A percentile compares a stretch with the other conserved stretches of the same genome.
Conservation (phyloP, 1,140 invertebrate species). For the Drosophila miranda region DNA sequence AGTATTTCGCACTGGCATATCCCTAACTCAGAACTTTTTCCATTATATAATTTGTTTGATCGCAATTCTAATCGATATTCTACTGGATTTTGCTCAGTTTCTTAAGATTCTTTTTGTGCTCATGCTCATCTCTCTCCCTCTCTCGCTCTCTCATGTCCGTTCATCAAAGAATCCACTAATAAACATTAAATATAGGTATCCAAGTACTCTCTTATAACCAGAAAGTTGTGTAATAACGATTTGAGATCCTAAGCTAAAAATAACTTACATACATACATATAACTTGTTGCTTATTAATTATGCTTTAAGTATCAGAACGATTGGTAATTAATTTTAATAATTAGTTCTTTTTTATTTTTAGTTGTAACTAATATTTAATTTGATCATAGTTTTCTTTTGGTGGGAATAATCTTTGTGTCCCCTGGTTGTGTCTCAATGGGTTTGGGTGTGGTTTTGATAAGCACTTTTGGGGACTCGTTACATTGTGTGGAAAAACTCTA, state of each 20-base stretch:
- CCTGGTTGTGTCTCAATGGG: conserved; percentile 28
- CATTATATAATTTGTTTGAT: conserved; percentile 37
- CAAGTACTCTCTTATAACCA: conserved; percentile 13
- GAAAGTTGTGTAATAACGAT: conserved; percentile 22
- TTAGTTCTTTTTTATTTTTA: conserved; percentile 41
- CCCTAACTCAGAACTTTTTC: conserved; percentile 16
- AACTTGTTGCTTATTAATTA: conserved; percentile 65
- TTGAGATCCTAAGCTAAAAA: conserved; percentile 58
- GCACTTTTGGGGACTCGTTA: conserved; percentile 8
- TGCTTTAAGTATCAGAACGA: conserved; percentile 58
- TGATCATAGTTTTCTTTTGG: conserved; percentile 13
- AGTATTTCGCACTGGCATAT: conserved; percentile 32
- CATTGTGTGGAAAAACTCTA: too few species aligned
- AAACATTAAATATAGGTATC: conserved; percentile 29
- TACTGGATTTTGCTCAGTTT: conserved; percentile 44
- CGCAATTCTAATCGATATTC: conserved; percentile 54
- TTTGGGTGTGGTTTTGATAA: conserved; percentile 21
- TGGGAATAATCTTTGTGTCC: conserved; percentile 6
- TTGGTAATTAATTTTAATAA: conserved; percentile 61
- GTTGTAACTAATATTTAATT: conserved; percentile 62
- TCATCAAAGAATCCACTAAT: conserved; percentile 13
- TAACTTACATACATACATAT: conserved; percentile 34
- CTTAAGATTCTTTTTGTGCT: conserved; percentile 49
- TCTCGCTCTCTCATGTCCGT: conserved; percentile 21
- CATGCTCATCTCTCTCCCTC: conserved; percentile 42